Conservation (phyloP, 1,140 invertebrate species). For the Diachasmimorpha longicaudata region DNA sequence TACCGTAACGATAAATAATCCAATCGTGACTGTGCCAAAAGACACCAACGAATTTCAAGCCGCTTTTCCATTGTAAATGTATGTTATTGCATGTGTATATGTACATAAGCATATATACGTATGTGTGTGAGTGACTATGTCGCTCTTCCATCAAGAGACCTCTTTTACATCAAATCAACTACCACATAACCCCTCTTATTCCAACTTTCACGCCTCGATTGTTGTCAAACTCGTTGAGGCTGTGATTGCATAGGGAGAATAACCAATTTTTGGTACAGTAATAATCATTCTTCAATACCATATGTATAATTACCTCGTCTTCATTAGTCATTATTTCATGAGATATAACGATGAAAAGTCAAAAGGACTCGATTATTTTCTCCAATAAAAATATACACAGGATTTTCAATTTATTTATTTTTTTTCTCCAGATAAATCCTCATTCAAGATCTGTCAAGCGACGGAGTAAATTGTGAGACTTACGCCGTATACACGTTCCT, state of each 20-base stretch:
- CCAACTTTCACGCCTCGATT: conserved; percentile 25
- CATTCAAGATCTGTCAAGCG: conserved; percentile 8
- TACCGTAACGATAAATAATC: conserved; percentile 62
- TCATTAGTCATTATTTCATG: no score
- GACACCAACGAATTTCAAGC: conserved; percentile 30
- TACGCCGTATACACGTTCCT: conserved; percentile 12
- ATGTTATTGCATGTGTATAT: background rate
- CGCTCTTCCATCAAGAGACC: conserved; percentile 1
- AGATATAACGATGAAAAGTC: no score
- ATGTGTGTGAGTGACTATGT: background rate
- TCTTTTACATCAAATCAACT: conserved; percentile 5
- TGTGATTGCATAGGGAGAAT: conserved; percentile 3
- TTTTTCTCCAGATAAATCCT: background rate
- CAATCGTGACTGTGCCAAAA: conserved; percentile 43
- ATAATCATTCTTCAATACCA: background rate
- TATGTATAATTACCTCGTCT: no score
- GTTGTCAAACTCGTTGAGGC: conserved; percentile 11
- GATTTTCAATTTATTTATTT: background rate
- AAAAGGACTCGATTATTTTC: no score
- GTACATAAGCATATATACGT: background rate
- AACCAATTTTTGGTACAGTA: background rate
- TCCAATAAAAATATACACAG: background rate
- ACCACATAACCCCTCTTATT: background rate
- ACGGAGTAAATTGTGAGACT: conserved; percentile 10
- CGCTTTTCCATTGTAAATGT: background rate